phyloP scores from a whole-genome alignment of 2,797 vertebrate genomes.

The Myotis daubentonii region DNA sequence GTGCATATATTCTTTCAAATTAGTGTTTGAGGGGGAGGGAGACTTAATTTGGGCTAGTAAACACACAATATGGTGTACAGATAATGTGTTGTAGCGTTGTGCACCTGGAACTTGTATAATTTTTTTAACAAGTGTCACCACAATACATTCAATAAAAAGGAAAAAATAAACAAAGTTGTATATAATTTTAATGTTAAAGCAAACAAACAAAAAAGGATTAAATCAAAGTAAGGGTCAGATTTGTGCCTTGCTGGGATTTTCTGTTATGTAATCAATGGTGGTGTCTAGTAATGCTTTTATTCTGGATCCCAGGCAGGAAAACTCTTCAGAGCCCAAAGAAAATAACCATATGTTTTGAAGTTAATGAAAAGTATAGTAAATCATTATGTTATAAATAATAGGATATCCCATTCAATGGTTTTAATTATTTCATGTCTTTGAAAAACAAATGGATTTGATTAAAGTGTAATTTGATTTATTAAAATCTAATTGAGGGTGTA shows the following conservation, averaged over 20 bases:
- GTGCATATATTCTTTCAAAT: not conserved
- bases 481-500: conserved; percentile 44
- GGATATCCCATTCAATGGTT: not conserved
- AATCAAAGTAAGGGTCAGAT: conserved; percentile 7
- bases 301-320: not conserved
- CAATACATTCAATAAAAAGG: not conserved
- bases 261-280: not conserved
- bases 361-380: conserved; percentile 58
- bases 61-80: not conserved
- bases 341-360: conserved; percentile 43
- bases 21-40: not conserved
- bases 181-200: conserved; percentile 49
- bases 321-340: conserved; percentile 7
- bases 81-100: not conserved
- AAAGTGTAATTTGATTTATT: conserved; percentile 54
- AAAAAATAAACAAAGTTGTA: not conserved
- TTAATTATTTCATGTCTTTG: conserved; percentile 55
- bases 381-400: conserved; percentile 41
- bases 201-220: conserved; percentile 24
- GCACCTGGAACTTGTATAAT: not conserved
- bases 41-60: not conserved
- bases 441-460: conserved; percentile 63
- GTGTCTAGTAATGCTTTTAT: not conserved
- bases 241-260: conserved; percentile 6
- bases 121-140: not conserved